These are phyloP conservation scores for Zhengitettix transpicula DNA, from an alignment of 2,888 invertebrate genomes.

Conservation along the genomic window DNA sequence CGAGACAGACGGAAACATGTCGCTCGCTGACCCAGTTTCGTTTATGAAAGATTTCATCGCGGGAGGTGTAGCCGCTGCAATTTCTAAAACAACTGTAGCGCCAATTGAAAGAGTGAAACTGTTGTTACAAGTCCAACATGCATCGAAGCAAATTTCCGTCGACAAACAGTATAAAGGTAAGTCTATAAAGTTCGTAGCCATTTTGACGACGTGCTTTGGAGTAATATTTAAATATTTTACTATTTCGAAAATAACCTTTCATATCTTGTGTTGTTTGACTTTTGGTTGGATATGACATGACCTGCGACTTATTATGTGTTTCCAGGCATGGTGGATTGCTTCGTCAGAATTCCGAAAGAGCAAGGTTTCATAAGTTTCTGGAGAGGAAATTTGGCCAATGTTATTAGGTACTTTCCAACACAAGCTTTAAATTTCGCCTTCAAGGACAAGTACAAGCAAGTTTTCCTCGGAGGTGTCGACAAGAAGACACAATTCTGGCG, in stretches of 20 bases:
- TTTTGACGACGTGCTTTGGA: not conserved
- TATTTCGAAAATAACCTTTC: not conserved
- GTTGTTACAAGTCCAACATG: slow-evolving; percentile 32
- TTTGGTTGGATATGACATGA: not conserved
- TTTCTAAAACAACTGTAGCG: slow-evolving; percentile 35
- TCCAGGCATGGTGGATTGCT: slow-evolving; percentile 27
- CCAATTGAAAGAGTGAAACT: slow-evolving; percentile 35
- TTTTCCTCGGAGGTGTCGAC: slow-evolving; percentile 27
- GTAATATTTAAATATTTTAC: not conserved
- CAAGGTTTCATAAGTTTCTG: slow-evolving; percentile 26
- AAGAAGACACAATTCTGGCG: slow-evolving; percentile 35
- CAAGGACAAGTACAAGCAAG: slow-evolving; percentile 29
- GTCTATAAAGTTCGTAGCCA: slow-evolving; percentile 4
- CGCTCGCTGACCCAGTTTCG: slow-evolving; percentile 19
- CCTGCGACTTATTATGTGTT: not conserved
- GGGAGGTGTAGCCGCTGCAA: slow-evolving; percentile 32
- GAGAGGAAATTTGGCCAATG: slow-evolving; percentile 32
- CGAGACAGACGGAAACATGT: slow-evolving; percentile 2
- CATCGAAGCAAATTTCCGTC: slow-evolving; percentile 27
- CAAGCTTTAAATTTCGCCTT: slow-evolving; percentile 32
- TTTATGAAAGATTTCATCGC: slow-evolving; percentile 29
- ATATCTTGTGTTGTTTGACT: not conserved
- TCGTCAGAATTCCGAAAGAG: slow-evolving; percentile 25
- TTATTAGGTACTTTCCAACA: slow-evolving; percentile 30
- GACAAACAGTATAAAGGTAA: slow-evolving; percentile 33